A percentile compares a stretch with the other conserved stretches of the same genome.
Evolutionary conservation across 2,888 invertebrate genomes (phyloP).

Genomic region (Cephalotes varians): DNA sequence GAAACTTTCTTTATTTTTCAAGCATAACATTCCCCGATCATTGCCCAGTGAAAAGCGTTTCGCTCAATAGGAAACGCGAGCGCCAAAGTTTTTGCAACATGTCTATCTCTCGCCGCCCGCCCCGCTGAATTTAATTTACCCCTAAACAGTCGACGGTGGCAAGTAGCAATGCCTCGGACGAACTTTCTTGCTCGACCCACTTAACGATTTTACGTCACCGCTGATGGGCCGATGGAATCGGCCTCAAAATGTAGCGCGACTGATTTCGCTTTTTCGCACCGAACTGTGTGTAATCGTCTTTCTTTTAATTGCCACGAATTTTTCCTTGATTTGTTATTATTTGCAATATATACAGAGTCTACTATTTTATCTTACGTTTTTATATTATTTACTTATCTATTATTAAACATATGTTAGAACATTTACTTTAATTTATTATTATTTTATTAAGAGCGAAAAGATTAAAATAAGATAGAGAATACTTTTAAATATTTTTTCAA

Average conservation of each 20-base stretch:
- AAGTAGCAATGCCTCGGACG: slow-evolving; percentile 42
- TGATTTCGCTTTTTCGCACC: slow-evolving; percentile 17
- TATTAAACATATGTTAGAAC: background rate
- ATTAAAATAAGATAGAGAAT: background rate
- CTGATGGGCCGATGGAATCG: slow-evolving; percentile 59
- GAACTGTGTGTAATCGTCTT: background rate
- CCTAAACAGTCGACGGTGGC: slow-evolving; percentile 59
- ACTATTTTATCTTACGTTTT: background rate
- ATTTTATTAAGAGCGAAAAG: background rate
- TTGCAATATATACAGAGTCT: too few relatives aligned
- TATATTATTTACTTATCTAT: background rate
- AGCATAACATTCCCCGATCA: background rate
- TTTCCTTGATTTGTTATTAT: background rate
- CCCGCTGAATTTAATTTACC: slow-evolving; percentile 57
- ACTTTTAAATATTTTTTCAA: slow-evolving; percentile 9
- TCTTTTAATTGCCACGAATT: background rate
- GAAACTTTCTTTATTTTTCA: background rate
- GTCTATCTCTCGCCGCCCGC: slow-evolving; percentile 10
- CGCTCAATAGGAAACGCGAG: slow-evolving; percentile 12
- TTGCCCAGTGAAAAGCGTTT: background rate
- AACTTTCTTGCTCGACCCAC: slow-evolving; percentile 73
- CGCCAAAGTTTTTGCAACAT: slow-evolving; percentile 29
- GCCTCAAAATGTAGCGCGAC: slow-evolving; percentile 34
- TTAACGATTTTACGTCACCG: slow-evolving; percentile 79
- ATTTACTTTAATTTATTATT: background rate